A percentile compares a stretch with the other conserved stretches of the same genome.
These are phyloP conservation scores for Vulpes lagopus DNA, from an alignment of 2,113 vertebrate species.

Conservation along the genomic window DNA sequence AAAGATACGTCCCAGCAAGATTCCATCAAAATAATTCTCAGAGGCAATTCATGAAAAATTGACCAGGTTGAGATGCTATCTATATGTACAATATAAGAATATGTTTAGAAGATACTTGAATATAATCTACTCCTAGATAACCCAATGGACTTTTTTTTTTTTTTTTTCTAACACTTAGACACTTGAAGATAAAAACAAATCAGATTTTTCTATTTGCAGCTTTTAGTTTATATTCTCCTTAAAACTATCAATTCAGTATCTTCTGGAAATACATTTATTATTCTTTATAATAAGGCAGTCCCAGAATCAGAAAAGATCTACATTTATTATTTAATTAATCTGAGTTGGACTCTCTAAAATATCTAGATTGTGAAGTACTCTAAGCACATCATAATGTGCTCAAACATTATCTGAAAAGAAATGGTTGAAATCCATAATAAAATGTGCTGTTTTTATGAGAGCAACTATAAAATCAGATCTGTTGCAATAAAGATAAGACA, in stretches of 20 bases:
- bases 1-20: background rate
- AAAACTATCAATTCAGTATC: conserved; percentile 20
- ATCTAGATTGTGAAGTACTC: background rate
- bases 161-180: background rate
- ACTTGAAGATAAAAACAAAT: background rate
- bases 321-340: conserved; percentile 27
- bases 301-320: background rate
- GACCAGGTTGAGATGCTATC: background rate
- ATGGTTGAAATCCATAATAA: background rate
- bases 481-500: conserved; percentile 32
- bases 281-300: background rate
- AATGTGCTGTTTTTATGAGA: conserved; percentile 25
- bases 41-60: background rate
- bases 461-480: background rate
- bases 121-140: background rate
- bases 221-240: conserved; percentile 15
- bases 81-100: background rate
- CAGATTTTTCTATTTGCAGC: background rate
- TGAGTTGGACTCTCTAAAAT: background rate
- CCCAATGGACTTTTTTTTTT: background rate
- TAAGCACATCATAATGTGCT: background rate
- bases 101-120: background rate
- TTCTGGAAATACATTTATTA: background rate
- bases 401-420: background rate
- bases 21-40: background rate